Conservation (phyloP, 1,140 invertebrate genomes). For the Portunus trituberculatus region DNA sequence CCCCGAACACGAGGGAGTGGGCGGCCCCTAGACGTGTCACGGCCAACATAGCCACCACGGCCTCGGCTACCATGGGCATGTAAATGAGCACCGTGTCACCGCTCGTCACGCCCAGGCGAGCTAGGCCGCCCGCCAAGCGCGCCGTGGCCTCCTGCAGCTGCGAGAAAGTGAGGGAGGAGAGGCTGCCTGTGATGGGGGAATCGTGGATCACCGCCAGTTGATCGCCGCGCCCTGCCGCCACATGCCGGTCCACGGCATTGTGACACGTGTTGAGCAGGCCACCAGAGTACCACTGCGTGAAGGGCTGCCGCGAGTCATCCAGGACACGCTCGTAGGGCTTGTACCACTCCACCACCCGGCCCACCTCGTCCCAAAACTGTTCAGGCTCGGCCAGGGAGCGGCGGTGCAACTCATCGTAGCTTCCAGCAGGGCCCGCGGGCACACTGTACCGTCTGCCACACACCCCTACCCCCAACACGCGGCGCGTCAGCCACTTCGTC, state of each 20-base stretch:
- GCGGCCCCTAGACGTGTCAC: conserved; percentile 90
- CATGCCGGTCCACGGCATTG: conserved; percentile 95
- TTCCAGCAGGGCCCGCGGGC: conserved; percentile 36
- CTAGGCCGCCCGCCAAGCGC: conserved; percentile 88
- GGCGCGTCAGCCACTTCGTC: not conserved
- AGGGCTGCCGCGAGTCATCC: conserved; percentile 90
- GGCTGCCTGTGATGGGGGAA: conserved; percentile 90
- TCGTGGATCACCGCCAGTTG: conserved; percentile 93
- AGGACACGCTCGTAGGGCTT: conserved; percentile 91
- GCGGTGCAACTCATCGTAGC: conserved; percentile 86
- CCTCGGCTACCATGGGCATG: conserved; percentile 95
- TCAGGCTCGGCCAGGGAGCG: conserved; percentile 89
- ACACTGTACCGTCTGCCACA: not conserved
- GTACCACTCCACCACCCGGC: conserved; percentile 87
- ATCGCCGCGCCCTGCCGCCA: conserved; percentile 88
- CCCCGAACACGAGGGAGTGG: conserved; percentile 94
- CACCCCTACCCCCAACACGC: not conserved
- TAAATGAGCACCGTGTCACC: conserved; percentile 93
- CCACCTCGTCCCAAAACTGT: conserved; percentile 92
- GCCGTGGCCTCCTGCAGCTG: conserved; percentile 89
- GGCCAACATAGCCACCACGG: conserved; percentile 92
- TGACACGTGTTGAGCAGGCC: conserved; percentile 96
- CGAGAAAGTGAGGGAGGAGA: conserved; percentile 89
- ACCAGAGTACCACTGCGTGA: conserved; percentile 95
- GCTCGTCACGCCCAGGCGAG: conserved; percentile 86